Evolutionary conservation across 1,140 invertebrate species (phyloP).

Genomic region (Drosophila pseudoananassae): DNA sequence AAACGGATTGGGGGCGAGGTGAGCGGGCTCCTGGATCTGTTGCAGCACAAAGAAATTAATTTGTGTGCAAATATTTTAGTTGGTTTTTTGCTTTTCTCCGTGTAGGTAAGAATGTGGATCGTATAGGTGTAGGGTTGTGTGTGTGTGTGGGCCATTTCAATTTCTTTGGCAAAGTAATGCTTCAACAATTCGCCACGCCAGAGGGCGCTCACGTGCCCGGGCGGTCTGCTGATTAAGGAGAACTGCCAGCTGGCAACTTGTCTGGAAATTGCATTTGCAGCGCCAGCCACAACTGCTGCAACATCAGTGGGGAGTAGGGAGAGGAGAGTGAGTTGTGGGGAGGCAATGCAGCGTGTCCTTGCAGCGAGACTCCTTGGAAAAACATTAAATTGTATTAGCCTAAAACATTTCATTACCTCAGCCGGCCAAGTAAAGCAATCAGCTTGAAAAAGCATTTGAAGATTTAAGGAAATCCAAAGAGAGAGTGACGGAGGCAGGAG

Average conservation of each 20-base stretch:
- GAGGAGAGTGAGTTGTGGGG: neutral
- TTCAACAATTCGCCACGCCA: constrained; percentile 55
- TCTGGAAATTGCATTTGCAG: constrained; percentile 48
- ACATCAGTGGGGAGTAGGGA: neutral
- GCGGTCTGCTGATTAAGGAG: constrained; percentile 53
- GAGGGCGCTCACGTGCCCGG: constrained; percentile 43
- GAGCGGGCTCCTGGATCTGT: neutral
- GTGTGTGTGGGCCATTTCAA: constrained; percentile 44
- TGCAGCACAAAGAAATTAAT: constrained; percentile 45
- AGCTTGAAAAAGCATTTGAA: constrained; percentile 65
- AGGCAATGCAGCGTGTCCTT: constrained; percentile 43
- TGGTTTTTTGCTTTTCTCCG: constrained; percentile 12
- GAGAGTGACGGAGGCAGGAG: neutral
- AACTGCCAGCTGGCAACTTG: constrained; percentile 50
- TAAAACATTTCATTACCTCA: constrained; percentile 66
- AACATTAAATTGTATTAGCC: constrained; percentile 75
- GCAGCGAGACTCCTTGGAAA: constrained; percentile 19
- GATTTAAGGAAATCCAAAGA: constrained; percentile 48
- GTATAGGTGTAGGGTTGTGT: neutral
- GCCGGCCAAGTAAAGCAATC: constrained; percentile 57
- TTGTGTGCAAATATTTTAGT: constrained; percentile 57
- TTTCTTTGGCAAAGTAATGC: constrained; percentile 56
- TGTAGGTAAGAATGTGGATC: neutral
- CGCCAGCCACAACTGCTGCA: constrained; percentile 4
- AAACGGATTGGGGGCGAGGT: neutral